A percentile compares a stretch with the other conserved stretches of the same genome.
phyloP scores from a whole-genome alignment of 2,888 invertebrate species.

The Terebella lapidaria region DNA sequence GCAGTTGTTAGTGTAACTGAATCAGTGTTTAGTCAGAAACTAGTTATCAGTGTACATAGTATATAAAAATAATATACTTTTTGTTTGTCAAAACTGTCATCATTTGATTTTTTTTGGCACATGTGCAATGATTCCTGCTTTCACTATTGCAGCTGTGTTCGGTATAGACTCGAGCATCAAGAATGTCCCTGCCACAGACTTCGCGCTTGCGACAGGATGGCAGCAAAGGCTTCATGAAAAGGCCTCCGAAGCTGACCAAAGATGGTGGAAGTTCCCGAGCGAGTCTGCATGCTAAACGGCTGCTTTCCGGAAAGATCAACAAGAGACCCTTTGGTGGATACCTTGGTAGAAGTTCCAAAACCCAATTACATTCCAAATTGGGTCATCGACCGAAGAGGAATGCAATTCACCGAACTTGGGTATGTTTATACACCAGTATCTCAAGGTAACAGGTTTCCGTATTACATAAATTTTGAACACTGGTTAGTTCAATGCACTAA shows the following conservation, averaged over 20 bases:
- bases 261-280: neutral
- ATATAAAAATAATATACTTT: no score
- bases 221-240: neutral
- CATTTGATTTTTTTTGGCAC: no score
- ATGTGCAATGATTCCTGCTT: no score
- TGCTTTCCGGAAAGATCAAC: neutral
- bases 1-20: no score
- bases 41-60: no score
- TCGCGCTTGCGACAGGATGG: no score
- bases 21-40: no score
- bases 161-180: no score
- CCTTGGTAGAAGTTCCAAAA: neutral
- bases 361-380: neutral
- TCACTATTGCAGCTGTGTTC: no score
- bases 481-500: no score
- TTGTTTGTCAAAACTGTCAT: no score
- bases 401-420: neutral
- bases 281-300: neutral
- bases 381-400: neutral
- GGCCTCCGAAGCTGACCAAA: neutral
- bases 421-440: neutral
- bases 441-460: neutral
- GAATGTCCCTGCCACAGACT: no score
- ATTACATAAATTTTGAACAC: neutral
- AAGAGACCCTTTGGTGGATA: neutral